Percentiles rank a stretch among this genome's conserved stretches.
Evolutionary conservation across 2,888 invertebrate species (phyloP).

Genomic region (Hipparchia sbordonii): DNA sequence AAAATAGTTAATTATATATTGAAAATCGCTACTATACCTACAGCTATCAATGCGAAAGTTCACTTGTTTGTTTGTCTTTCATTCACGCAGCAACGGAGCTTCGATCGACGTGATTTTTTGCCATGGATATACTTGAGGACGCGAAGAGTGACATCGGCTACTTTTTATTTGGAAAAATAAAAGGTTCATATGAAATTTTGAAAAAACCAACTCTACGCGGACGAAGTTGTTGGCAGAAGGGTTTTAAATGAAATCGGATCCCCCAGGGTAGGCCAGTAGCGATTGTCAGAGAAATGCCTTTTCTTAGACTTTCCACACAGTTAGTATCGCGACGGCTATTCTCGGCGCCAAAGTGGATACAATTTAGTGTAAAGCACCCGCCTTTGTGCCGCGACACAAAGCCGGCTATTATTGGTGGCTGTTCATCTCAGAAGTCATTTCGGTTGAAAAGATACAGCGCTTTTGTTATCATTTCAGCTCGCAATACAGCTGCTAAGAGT

Average conservation of each 20-base stretch:
- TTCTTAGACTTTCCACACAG: not conserved
- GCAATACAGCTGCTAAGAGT: not conserved
- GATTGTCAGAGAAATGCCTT: slow-evolving; percentile 1
- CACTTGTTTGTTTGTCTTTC: no score
- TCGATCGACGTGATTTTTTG: no score
- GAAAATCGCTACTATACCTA: no score
- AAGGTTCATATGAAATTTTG: no score
- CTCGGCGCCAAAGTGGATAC: slow-evolving; percentile 17
- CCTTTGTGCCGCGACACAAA: slow-evolving; percentile 13
- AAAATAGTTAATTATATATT: no score
- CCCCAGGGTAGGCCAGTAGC: not conserved
- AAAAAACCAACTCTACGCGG: no score
- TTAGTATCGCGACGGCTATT: slow-evolving; percentile 1
- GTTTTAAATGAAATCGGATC: not conserved
- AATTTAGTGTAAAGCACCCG: slow-evolving; percentile 17
- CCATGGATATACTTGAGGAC: no score
- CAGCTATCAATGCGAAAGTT: no score
- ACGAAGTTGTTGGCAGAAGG: no score
- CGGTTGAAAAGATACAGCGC: slow-evolving; percentile 4
- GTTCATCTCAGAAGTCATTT: slow-evolving; percentile 12
- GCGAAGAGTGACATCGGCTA: no score
- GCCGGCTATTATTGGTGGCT: slow-evolving; percentile 14
- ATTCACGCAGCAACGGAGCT: no score
- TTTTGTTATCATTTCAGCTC: slow-evolving; percentile 10
- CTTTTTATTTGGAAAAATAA: no score